A percentile compares a stretch with the other conserved stretches of the same genome.
Conservation (phyloP, 2,797 vertebrate species). For the Molossus molossus region DNA sequence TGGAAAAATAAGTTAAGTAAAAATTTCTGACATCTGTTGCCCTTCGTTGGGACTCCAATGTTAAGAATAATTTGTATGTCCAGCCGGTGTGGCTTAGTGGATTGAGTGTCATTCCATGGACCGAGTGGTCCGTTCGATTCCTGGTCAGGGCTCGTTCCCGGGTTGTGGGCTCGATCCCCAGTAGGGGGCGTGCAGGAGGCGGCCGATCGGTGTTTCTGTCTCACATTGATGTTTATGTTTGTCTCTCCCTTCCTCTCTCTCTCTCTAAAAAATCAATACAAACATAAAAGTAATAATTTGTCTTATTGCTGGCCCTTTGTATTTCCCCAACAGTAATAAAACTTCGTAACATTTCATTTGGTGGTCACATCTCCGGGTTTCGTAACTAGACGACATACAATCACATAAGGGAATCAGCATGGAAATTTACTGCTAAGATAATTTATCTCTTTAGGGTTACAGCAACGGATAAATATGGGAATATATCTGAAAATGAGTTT, state of each 20-base stretch:
- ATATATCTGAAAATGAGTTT: conserved; percentile 64
- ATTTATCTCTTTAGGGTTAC: conserved; percentile 73
- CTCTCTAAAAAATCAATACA: too few species aligned
- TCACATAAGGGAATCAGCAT: conserved; percentile 35
- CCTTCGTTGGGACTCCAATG: conserved; percentile 61
- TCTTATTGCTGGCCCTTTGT: conserved; percentile 59
- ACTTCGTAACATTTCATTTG: conserved; percentile 72
- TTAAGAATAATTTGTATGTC: conserved; percentile 72
- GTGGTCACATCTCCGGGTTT: conserved; percentile 61
- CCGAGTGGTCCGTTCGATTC: too few species aligned
- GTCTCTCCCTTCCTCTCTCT: too few species aligned
- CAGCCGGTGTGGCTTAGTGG: too few species aligned
- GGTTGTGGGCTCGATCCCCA: too few species aligned
- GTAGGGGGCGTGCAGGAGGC: too few species aligned
- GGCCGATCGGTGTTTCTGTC: too few species aligned
- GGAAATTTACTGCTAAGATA: conserved; percentile 67
- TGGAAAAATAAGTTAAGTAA: conserved; percentile 78
- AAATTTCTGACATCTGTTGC: conserved; percentile 80
- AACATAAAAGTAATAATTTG: conserved; percentile 68
- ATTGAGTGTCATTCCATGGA: too few species aligned
- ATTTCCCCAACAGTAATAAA: conserved; percentile 77
- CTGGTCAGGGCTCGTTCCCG: too few species aligned
- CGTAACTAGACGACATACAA: conserved; percentile 32
- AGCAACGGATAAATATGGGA: conserved; percentile 14
- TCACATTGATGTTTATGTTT: too few species aligned